These are phyloP conservation scores for Mormyrus lacerda DNA, from an alignment of 2,113 vertebrate species.

Conservation along the genomic window DNA sequence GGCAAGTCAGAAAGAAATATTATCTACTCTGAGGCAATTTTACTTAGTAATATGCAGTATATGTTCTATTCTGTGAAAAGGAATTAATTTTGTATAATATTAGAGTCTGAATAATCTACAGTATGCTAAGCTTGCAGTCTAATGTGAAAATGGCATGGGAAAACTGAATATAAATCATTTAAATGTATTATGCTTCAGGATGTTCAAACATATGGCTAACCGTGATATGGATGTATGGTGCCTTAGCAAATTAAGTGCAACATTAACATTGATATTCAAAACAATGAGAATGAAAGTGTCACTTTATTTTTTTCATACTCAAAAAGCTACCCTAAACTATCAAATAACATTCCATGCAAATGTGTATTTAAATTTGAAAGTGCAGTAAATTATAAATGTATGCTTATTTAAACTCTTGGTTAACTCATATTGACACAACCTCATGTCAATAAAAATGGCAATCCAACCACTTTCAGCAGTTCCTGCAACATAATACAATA, in stretches of 20 bases:
- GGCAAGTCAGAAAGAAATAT: neutral
- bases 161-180: neutral
- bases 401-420: neutral
- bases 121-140: neutral
- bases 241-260: neutral
- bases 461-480: neutral
- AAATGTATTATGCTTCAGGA: neutral
- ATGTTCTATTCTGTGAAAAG: neutral
- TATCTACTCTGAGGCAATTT: neutral
- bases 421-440: neutral
- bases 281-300: neutral
- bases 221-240: neutral
- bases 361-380: neutral
- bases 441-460: neutral
- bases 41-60: neutral
- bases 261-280: neutral
- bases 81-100: neutral
- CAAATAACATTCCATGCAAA: neutral
- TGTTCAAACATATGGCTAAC: neutral
- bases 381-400: neutral
- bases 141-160: neutral
- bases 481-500: neutral
- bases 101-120: neutral
- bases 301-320: neutral
- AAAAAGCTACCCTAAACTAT: neutral